Percentiles rank a stretch among this genome's conserved stretches.
Evolutionary conservation across 2,797 vertebrate genomes (phyloP).

Genomic region (Hylomyscus alleni): DNA sequence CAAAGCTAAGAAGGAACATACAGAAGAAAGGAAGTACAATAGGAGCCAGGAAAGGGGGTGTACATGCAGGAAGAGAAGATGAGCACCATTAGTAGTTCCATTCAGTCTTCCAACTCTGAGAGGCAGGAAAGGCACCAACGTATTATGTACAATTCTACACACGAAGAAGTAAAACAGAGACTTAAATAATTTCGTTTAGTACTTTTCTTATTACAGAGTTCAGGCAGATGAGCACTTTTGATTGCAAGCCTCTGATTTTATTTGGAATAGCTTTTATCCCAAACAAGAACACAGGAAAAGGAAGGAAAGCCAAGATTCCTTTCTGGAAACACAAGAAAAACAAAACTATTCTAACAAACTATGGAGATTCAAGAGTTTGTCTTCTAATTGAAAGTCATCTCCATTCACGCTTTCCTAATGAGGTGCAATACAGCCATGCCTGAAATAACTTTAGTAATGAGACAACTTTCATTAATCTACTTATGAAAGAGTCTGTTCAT

Average conservation of each 20-base stretch:
- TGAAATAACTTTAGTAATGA: constrained; percentile 87
- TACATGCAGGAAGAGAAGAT: not conserved
- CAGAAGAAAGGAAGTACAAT: not conserved
- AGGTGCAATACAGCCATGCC: constrained; percentile 75
- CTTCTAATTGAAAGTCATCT: constrained; percentile 82
- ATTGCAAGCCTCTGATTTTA: constrained; percentile 50
- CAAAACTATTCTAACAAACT: constrained; percentile 62
- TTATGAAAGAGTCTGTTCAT: constrained; percentile 83
- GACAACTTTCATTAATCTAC: constrained; percentile 87
- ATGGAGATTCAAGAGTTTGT: constrained; percentile 60
- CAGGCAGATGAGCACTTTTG: not conserved
- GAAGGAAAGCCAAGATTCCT: constrained; percentile 17
- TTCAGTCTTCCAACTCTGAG: not conserved
- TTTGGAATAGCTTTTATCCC: constrained; percentile 17
- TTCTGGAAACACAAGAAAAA: constrained; percentile 60
- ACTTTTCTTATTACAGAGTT: constrained; percentile 15
- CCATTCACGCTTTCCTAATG: constrained; percentile 84
- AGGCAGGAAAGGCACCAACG: not conserved
- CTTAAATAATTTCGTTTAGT: constrained; percentile 9
- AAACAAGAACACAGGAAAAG: not conserved
- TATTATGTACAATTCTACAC: not conserved
- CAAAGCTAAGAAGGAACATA: constrained; percentile 33
- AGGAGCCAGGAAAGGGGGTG: not conserved
- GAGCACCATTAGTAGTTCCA: not conserved
- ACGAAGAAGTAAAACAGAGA: constrained; percentile 6